Evolutionary conservation across 2,113 vertebrate species (phyloP).

Genomic region (Phaethon lepturus): DNA sequence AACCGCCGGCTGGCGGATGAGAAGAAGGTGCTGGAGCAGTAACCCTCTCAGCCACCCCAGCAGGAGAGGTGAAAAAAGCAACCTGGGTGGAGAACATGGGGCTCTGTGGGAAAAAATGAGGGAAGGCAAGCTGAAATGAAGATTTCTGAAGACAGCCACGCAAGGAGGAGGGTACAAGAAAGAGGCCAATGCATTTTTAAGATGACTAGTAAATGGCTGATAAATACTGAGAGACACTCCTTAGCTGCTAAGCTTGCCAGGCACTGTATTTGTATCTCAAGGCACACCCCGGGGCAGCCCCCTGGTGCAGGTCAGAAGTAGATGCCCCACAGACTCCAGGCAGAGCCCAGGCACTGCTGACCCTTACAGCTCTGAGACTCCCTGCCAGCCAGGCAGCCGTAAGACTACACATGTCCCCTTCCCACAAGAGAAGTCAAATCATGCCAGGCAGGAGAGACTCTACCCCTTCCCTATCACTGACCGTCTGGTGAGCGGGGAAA

Average conservation of each 20-base stretch:
- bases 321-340: neutral
- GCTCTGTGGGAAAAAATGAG: neutral
- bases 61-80: neutral
- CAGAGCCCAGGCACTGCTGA: neutral
- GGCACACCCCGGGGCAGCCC: neutral
- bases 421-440: rapidly evolving
- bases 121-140: neutral
- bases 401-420: rapidly evolving
- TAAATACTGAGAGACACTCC: neutral
- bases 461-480: neutral
- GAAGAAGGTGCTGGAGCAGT: neutral
- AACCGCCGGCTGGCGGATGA: neutral
- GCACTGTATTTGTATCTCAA: neutral
- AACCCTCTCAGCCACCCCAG: neutral
- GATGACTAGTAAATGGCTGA: neutral
- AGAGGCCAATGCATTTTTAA: neutral
- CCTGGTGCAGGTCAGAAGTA: neutral
- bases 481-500: rapidly evolving
- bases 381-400: neutral
- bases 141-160: neutral
- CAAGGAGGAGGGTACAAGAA: neutral
- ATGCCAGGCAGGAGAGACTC: neutral
- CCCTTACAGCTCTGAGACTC: neutral
- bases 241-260: neutral
- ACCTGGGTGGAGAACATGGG: neutral